phyloP scores from a whole-genome alignment of 2,797 vertebrate genomes.

The Sebastes cheni region DNA sequence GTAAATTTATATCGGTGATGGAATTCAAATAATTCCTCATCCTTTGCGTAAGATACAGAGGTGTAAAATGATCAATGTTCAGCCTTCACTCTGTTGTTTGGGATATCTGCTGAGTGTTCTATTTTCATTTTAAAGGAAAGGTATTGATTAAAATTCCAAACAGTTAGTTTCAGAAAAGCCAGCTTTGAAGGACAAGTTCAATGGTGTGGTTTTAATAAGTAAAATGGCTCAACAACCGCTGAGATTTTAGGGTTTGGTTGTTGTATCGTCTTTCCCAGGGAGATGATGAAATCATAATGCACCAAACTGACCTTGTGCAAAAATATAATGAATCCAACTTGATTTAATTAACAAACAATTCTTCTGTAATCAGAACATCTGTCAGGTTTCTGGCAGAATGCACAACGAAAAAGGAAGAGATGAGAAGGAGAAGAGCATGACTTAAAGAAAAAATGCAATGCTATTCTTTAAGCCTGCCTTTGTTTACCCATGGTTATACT shows the following conservation, averaged over 20 bases:
- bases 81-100: constrained; percentile 5
- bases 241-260: constrained; percentile 27
- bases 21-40: constrained; percentile 17
- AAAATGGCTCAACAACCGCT: constrained; percentile 39
- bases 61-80: constrained; percentile 7
- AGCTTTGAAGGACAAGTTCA: constrained; percentile 43
- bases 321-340: constrained; percentile 34
- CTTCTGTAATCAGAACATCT: constrained; percentile 16
- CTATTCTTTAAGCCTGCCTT: constrained; percentile 20
- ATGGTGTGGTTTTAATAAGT: constrained; percentile 44
- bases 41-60: constrained; percentile 1
- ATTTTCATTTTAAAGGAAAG: constrained; percentile 26
- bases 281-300: constrained; percentile 39
- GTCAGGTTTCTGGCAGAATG: constrained; percentile 1
- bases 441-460: constrained; percentile 1
- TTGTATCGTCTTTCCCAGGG: constrained; percentile 28
- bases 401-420: background rate
- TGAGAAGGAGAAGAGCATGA: background rate
- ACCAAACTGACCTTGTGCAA: constrained; percentile 27
- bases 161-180: constrained; percentile 26
- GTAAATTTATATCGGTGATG: constrained; percentile 1
- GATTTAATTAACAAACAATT: constrained; percentile 27
- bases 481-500: constrained; percentile 36
- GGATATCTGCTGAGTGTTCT: constrained; percentile 11
- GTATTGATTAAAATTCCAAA: constrained; percentile 48